These are phyloP conservation scores for Microcebus tavaratra DNA, from an alignment of 2,113 vertebrate species.

Conservation along the genomic window DNA sequence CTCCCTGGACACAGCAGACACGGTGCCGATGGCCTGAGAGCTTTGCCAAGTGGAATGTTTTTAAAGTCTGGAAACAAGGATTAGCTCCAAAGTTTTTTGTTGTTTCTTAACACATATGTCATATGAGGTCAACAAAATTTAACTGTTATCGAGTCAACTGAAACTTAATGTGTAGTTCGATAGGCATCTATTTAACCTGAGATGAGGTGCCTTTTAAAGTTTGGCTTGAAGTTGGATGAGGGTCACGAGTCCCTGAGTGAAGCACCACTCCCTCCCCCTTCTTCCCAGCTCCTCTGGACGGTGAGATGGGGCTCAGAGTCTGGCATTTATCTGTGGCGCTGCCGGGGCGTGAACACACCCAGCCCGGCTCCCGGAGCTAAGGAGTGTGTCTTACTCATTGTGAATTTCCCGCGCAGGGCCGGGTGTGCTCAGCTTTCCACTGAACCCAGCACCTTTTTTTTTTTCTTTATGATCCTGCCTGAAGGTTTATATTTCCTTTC, in stretches of 20 bases:
- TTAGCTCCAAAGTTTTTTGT: background rate
- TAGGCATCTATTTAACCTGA: background rate
- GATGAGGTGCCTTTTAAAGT: background rate
- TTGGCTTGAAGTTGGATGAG: background rate
- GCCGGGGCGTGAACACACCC: rapidly evolving
- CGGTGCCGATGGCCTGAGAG: rapidly evolving
- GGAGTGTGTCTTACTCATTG: background rate
- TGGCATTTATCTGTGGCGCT: rapidly evolving
- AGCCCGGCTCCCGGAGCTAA: background rate
- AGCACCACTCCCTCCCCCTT: background rate
- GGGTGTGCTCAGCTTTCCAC: background rate
- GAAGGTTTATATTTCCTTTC: background rate
- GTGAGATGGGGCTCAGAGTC: rapidly evolving
- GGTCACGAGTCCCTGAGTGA: rapidly evolving
- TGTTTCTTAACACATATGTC: too few species aligned
- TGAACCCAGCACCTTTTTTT: background rate
- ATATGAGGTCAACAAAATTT: background rate
- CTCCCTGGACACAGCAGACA: background rate
- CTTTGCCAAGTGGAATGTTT: background rate
- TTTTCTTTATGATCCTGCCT: background rate
- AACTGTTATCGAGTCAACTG: too few species aligned
- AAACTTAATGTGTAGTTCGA: too few species aligned
- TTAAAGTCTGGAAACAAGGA: background rate
- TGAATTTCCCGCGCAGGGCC: background rate
- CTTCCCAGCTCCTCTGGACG: rapidly evolving